Base-by-base conservation (phyloP, 2,888 invertebrate species). In the Gortyna flavago region DNA sequence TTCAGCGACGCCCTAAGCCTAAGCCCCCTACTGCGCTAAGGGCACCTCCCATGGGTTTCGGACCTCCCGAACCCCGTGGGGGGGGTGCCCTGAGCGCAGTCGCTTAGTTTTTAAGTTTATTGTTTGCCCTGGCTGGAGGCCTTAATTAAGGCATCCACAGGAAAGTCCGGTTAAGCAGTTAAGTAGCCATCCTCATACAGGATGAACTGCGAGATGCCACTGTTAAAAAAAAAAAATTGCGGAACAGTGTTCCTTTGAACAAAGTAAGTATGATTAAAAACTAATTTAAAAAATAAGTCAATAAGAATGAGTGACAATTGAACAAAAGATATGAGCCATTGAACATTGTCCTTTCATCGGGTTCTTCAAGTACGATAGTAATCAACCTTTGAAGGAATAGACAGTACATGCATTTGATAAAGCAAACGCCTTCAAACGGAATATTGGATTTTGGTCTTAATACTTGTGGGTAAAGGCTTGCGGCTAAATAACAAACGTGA, bases 381-480 rank as follows among this genome's bases (percentile, higher is more conserved):
- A 57, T 75, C 35, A 65, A 44, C 76, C 13, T 66, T 48, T 29
- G 4, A 25, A 61, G 48, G 59, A 16, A 13, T 16, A 32, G 76
- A 75, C 41, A 18, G 21, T 41, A 32, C 29, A 32, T 8, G 75
- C 48, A 51, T 66, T 65, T 1, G 25, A 35, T 74, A 54, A 74
- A 57, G 25, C 25, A 9, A n/a, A 32, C 44, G 74, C 35, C 44
- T 71, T 57, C n/a, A 71, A 57, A 32, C 8, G 32, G 21, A 59
- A 32, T 59, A 44, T 21, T 59, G 13, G 8, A 9, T 44, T 44
- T 41, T 18, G 25, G 6, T 38, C 57, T 70, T 74, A n/a, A 13
- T 44, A 21, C 6, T 38, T 72, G 11, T 44, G 7, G 21, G 21
- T 7, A 67, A 44, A 29, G 11, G 1, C 21, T 62, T 21, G 32